Base-by-base conservation (phyloP, 92 coral and sea anemone genomes). In the Montipora capitata region DNA sequence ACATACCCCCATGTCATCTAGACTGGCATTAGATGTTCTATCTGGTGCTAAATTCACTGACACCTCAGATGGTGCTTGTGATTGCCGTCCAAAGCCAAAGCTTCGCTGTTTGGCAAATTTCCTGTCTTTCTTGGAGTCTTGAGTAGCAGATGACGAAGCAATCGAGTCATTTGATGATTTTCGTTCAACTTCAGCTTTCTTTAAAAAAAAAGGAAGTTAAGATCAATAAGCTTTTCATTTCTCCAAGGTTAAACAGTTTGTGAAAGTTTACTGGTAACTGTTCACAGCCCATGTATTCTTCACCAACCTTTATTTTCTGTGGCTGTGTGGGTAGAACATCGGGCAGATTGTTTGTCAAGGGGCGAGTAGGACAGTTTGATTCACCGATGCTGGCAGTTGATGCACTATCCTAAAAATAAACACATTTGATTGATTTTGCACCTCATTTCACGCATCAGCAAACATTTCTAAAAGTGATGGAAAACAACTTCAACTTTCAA, bases 1-100 rank as follows among this genome's bases (percentile, higher is more conserved):
- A 79, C 98, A 82, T 76, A 97, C 99, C 76, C 95, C 96, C 62
- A 93, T 74, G 45, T 97, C 99, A 40, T 97, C 99, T 40, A 93
- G 88, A 16, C 93, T 94, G 14, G 96, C 96, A 18, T 70, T 88
- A 15, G 96, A 93, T 11, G 98, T 92, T 69, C 99, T 92, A 74
- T 97, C 99, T 13, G 99, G 99, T 10, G 98, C 95, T 35, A 97
- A 90, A 86, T 97, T 97, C 61, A 97, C 99, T 4, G 99, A 97
- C 45, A 97, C 99, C 77, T 97, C 95, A 4, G 98, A 96, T 2
- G 99, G 99, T 15, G 96, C 96, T 75, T 96, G 98, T 27, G 98
- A 89, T 14, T 85, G 96, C 14, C 94, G 96, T 38, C 95, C 92
- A 72, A 91, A 96, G 5, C 99, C 99, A 89, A 97, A 97, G 63